Evolutionary conservation across 2,888 invertebrate genomes (phyloP), one percentile per base, ranked within the genome.

Genomic region (Digitonthophagus gazella): DNA sequence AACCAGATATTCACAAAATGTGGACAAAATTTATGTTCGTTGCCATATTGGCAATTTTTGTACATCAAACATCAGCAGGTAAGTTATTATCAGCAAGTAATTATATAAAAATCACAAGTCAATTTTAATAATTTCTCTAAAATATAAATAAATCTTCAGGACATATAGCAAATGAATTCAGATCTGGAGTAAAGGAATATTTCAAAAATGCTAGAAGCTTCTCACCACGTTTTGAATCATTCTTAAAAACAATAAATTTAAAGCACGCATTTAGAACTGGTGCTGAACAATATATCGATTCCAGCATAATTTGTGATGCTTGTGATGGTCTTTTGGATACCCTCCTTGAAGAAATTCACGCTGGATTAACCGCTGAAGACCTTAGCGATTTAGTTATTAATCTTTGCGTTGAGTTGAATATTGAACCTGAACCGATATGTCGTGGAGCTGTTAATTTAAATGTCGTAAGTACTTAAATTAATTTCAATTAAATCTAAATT

Each of bases 371-470:
- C 3, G n/a, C 56, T 15, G 64, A 67, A 3, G 58, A 66, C n/a
- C 14, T 63, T 14, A 44, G 28, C 22, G 61, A 58, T 3, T 11
- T 66, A 2, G 15, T 65, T 1, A 58, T 66, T 1, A 55, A 16
- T 6, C 75, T 90, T 0, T 92, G 92, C 73, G 77, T 80, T 0
- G 74, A 80, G 0, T 75, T 91, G 1, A 84, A 88, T 1, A 83
- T 92, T 5, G 86, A 89, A 75, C 84, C 83, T 2, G 79, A 83
- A 11, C 80, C 80, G 11, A 88, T 91, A 3, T 93, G 93, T 75
- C 75, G 78, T 0, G 89, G 89, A 15, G 80, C 88, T 19, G 79
- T 90, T 3, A 80, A 83, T 56, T 80, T 86, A 1, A 89, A 91
- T 77, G 78, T 86, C 80, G 91, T 91, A 83, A 81, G 84, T 77